Evolutionary conservation across 92 coral and sea anemone genomes (phyloP).

Genomic region (Nematostella vectensis): DNA sequence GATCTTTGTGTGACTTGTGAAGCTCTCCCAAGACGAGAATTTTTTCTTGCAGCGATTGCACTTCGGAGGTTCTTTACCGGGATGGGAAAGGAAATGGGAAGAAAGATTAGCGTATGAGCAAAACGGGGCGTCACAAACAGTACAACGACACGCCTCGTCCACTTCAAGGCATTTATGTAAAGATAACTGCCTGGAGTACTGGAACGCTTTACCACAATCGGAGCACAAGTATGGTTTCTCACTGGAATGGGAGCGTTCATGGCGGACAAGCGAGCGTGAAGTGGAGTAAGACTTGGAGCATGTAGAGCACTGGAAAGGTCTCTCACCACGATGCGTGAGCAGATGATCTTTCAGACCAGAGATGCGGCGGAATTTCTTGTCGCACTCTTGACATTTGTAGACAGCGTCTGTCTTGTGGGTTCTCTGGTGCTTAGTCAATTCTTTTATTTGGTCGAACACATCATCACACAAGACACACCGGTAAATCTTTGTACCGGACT

Average conservation of each 20-base stretch:
- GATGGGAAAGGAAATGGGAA: slow-evolving; percentile 13
- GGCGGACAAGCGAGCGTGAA: slow-evolving; percentile 33
- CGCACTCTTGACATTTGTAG: slow-evolving; percentile 33
- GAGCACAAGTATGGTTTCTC: slow-evolving; percentile 31
- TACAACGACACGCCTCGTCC: slow-evolving; percentile 31
- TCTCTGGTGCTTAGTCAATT: slow-evolving; percentile 26
- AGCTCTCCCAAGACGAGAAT: slow-evolving; percentile 20
- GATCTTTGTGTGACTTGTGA: slow-evolving; percentile 7
- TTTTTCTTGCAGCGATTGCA: slow-evolving; percentile 16
- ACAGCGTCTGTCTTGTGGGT: slow-evolving; percentile 35
- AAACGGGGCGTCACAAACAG: slow-evolving; percentile 18
- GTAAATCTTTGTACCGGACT: slow-evolving; percentile 1
- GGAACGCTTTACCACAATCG: slow-evolving; percentile 33
- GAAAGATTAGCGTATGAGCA: slow-evolving; percentile 4
- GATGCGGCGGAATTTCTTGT: slow-evolving; percentile 31
- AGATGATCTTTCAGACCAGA: slow-evolving; percentile 33
- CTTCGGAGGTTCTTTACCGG: slow-evolving; percentile 6
- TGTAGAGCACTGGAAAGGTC: slow-evolving; percentile 29
- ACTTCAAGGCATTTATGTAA: slow-evolving; percentile 20
- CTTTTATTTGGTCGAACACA: slow-evolving; percentile 10
- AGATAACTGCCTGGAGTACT: slow-evolving; percentile 14
- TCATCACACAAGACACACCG: slow-evolving; percentile 22
- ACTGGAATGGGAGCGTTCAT: slow-evolving; percentile 23
- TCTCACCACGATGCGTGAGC: slow-evolving; percentile 23
- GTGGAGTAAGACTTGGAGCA: slow-evolving; percentile 41